Evolutionary conservation across 2,888 invertebrate genomes (phyloP), one percentile per base, ranked within the genome.

Genomic region (Lochmaea capreae): DNA sequence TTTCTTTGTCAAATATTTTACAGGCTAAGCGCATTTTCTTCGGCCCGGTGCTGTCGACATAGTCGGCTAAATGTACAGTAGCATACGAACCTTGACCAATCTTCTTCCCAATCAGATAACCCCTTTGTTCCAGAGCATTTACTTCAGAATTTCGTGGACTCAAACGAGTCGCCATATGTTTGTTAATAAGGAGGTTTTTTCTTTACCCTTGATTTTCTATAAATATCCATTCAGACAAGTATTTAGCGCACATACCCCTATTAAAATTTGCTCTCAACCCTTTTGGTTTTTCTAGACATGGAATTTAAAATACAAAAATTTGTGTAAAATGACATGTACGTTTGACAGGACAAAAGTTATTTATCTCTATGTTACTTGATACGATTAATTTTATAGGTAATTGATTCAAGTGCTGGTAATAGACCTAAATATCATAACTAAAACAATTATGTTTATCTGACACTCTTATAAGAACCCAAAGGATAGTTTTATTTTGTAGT

Each of bases 31-130:
- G 92, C 89, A 94, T 92, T 82, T 91, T 92, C 85, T 92, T 93
- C 39, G 91, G 90, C 76, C 91, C 93, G 73, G 90, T 89, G 46
- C 91, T 91, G 87, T 95, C 94, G 80, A 92, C 91, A 88, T 93
- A 93, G 85, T 95, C 92, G 82, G 97, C 95, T 79, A 95, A 90
- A 83, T 96, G 95, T 46, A 97, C 97, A 67, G 95, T 95, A 76
- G 96, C 96, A 87, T 96, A 96, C 26, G 95, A 95, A 75, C 97
- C 97, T 89, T 96, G 94, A 77, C 97, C 97, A 84, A 97, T 94
- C 89, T 95, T 95, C 86, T 93, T 93, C 14, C 83, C 83, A 85
- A 96, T 93, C 75, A 92, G 88, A 87, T 95, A 95, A 83, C 95
- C 95, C 85, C 94, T 90, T 88, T 94, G 93, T 87, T 94, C 94